phyloP scores from a whole-genome alignment of 2,888 invertebrate genomes.

The Apomyelois bistriatella region DNA sequence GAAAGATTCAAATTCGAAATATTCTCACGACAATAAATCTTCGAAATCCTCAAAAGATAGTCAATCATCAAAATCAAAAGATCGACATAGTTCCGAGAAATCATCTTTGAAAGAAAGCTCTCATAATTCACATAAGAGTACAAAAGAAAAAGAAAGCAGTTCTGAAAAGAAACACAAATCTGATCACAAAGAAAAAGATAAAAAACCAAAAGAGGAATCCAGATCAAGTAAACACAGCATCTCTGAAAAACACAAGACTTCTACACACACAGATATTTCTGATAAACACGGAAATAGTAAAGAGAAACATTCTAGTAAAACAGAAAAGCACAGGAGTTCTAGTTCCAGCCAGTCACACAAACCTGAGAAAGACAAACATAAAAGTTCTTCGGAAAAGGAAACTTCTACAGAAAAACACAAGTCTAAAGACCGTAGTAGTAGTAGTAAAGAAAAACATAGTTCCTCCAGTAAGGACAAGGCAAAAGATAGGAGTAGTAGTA shows the following conservation, averaged over 20 bases:
- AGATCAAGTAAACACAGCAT: constrained; percentile 28
- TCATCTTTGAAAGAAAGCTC: constrained; percentile 44
- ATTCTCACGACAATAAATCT: constrained; percentile 35
- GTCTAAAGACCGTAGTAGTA: constrained; percentile 49
- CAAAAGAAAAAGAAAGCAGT: constrained; percentile 41
- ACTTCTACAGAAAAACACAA: constrained; percentile 41
- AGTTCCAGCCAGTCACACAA: constrained; percentile 32
- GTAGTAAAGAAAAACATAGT: constrained; percentile 60
- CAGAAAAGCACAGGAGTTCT: constrained; percentile 27
- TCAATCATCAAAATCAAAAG: constrained; percentile 40
- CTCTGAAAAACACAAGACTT: constrained; percentile 40
- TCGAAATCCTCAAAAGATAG: constrained; percentile 29
- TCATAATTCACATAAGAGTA: constrained; percentile 44
- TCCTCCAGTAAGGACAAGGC: constrained; percentile 60
- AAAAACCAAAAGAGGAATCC: constrained; percentile 35
- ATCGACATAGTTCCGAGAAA: constrained; percentile 41
- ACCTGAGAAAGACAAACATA: constrained; percentile 37
- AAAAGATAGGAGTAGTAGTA: constrained; percentile 55
- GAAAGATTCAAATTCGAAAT: constrained; percentile 41
- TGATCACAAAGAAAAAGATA: constrained; percentile 44
- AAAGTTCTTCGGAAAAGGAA: constrained; percentile 45
- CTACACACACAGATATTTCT: constrained; percentile 34
- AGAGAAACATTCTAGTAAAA: constrained; percentile 32
- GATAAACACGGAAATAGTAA: constrained; percentile 40
- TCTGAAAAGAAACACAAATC: constrained; percentile 48